Conservation (phyloP, 2,113 vertebrate species). For the Dicrurus megarhynchus region DNA sequence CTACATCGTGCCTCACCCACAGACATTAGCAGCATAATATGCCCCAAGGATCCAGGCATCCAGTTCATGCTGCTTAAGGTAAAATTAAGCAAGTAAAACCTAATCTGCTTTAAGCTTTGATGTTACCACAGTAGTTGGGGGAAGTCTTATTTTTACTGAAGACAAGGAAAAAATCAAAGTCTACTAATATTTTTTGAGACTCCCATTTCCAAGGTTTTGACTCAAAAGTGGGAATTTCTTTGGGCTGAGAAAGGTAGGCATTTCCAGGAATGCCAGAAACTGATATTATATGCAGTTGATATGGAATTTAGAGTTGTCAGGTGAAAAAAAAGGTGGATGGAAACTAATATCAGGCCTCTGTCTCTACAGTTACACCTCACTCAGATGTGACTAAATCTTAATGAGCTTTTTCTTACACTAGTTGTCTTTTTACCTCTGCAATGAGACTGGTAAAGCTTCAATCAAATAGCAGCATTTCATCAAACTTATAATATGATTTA, state of each 20-base stretch:
- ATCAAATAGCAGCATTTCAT: slow-evolving; percentile 47
- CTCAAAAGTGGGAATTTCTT: background rate
- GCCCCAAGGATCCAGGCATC: background rate
- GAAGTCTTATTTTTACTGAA: background rate
- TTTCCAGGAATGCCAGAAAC: background rate
- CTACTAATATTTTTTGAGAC: background rate
- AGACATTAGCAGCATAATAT: background rate
- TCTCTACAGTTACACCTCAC: background rate
- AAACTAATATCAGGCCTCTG: background rate
- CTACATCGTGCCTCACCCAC: background rate
- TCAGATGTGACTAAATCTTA: slow-evolving; percentile 33
- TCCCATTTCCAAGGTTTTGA: background rate
- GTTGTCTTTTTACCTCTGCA: slow-evolving; percentile 45
- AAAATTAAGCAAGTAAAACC: slow-evolving; percentile 32
- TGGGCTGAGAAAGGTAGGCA: background rate
- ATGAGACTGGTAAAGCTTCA: slow-evolving; percentile 55
- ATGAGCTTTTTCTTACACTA: slow-evolving; percentile 23
- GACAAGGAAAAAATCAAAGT: background rate
- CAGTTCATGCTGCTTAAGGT: background rate
- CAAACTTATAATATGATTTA: slow-evolving; percentile 29
- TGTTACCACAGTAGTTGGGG: background rate
- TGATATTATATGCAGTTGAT: background rate
- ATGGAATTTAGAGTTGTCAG: background rate
- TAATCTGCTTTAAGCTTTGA: slow-evolving; percentile 35
- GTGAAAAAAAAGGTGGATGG: background rate